Base-by-base conservation (phyloP, 2,888 invertebrate genomes). In the Tachystola acroxantha region DNA sequence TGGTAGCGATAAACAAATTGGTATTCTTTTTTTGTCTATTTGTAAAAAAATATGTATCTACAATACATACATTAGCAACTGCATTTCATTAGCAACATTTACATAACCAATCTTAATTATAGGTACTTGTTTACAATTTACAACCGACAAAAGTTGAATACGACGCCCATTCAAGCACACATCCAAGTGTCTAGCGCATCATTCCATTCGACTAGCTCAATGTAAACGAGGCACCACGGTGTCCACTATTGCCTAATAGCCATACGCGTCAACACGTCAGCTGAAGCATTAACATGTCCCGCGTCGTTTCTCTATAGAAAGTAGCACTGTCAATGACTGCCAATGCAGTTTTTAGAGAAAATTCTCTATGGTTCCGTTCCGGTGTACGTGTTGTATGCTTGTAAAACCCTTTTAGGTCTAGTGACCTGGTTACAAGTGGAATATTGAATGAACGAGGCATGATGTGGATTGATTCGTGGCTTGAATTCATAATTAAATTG, bases 311-410 rank as follows among this genome's bases (percentile, higher is more conserved):
- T 58, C 64, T 56, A 63, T 80, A 81, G 85, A 85, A 84, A 84
- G 85, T 72, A 51, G 75, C 64, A 1, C 61, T 62, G 75, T 46
- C 50, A 45, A 30, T 43, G 84, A 85, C 82, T 85, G 70, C 66
- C 74, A 84, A 85, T 84, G 73, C 48, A 54, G 63, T 67, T 77
- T 77, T 77, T 75, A 74, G 75, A 65, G 65, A 64, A 71, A 69
- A 68, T 62, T 54, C 55, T 53, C 57, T 46, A 51, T 48, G 45
- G 40, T 45, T 56, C 43, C 48, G 77, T 78, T 78, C 76, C 75
- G 75, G 72, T 59, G 64, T 57, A 57, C 60, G 60, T 62, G 62
- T 31, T 52, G 41, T 51, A 59, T 53, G 51, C 54, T 16, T 24
- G n/a, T 31, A 32, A 35, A 36, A 41, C 50, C 64, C 69, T 64